Evolutionary conservation across 2,113 vertebrate species (phyloP).

Genomic region (Empidonax traillii): DNA sequence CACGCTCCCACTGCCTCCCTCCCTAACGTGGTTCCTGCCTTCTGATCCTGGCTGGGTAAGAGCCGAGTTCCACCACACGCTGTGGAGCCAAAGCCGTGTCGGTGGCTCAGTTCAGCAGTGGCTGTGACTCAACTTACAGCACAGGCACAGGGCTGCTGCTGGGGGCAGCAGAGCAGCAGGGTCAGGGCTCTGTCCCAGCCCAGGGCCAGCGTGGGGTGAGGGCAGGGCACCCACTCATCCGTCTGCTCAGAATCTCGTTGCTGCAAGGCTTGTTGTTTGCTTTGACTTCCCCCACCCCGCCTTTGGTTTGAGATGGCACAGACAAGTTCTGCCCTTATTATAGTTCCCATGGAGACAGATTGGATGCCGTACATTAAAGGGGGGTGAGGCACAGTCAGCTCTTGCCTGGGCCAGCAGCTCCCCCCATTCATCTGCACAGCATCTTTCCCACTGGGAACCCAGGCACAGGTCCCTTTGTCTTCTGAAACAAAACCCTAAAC

Average conservation of each 20-base stretch:
- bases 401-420: background rate
- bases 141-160: background rate
- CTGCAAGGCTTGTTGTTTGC: background rate
- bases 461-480: background rate
- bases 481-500: background rate
- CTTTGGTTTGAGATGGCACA: background rate
- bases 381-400: background rate
- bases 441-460: background rate
- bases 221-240: background rate
- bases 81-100: accelerated
- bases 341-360: background rate
- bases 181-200: background rate
- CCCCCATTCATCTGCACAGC: accelerated
- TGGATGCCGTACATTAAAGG: background rate
- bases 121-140: background rate
- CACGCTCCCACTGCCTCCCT: background rate
- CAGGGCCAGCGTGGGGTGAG: accelerated
- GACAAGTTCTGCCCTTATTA: background rate
- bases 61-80: accelerated
- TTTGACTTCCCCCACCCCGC: background rate
- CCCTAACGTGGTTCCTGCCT: no score
- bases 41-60: background rate
- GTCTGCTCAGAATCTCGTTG: background rate
- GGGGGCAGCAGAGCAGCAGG: background rate
- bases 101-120: background rate